Base-by-base conservation (phyloP, 2,113 vertebrate species). In the Engystomops pustulosus region DNA sequence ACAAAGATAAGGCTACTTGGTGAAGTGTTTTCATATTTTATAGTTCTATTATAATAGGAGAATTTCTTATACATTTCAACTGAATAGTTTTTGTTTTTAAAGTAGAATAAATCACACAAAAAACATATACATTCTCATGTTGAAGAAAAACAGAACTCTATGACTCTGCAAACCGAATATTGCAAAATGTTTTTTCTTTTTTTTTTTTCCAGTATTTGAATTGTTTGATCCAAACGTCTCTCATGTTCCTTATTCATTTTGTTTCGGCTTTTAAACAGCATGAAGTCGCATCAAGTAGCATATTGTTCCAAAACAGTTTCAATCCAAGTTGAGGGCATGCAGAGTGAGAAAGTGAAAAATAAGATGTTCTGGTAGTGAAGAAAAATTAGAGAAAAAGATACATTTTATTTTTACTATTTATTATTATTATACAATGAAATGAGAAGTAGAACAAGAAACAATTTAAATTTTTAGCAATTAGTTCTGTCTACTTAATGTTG, bases 261-360 rank as follows among this genome's bases (percentile, higher is more conserved):
- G 27, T 55, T 23, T 55, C 32, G 10, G 47, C 74, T 55, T 76
- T 77, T 80, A 80, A 5, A 79, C 38, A 69, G 32, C 6, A 34
- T 17, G 38, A 34, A 88, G 83, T 49, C 74, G 49, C 72, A 70
- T 10, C 71, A 68, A 82, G 25, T 11, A 77, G 74, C 17, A 36
- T 77, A 77, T 77, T 77, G 74, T 77, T 77, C 47, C 74, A 47
- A 77, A 77, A 77, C 74, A 55, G 74, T 55, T 55, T 55, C 74
- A 77, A 3, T 38, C 49, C 32, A 55, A 51, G 49, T 14, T 38
- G 20, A 55, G 36, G 1, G 17, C 74, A 55, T 55, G 32, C 74
- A 55, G 74, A 77, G 49, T 34, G 27, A 53, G 30, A 75, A 34
- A 75, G 44, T 74, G 44, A 53, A 76, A 76, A 76, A 76, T 55